Conservation (phyloP, 2,888 invertebrate genomes). For the Hermodice carunculata region DNA sequence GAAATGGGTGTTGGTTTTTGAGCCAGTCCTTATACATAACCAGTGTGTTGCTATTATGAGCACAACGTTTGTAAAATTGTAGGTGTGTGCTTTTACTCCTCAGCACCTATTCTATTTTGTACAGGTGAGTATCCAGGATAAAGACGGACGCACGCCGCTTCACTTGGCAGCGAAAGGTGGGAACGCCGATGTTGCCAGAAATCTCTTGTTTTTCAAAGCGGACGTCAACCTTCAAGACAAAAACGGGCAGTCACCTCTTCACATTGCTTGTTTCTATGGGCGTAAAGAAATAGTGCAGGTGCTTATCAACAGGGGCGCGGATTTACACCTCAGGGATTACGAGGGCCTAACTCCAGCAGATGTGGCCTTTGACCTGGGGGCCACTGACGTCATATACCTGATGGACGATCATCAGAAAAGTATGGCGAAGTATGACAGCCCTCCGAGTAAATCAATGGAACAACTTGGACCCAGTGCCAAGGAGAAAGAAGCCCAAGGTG, state of each 20-base stretch:
- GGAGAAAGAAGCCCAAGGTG: no score
- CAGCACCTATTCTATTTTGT: no score
- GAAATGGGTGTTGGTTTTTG: no score
- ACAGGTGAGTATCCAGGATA: background rate
- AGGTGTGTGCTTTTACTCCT: no score
- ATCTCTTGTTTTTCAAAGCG: background rate
- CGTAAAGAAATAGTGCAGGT: background rate
- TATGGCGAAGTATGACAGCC: background rate
- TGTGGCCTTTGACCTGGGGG: background rate
- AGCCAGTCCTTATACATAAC: no score
- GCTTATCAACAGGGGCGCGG: background rate
- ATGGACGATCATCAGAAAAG: background rate
- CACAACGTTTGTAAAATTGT: no score
- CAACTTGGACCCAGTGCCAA: no score
- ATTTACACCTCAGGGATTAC: background rate
- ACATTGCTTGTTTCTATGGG: constrained; percentile 11
- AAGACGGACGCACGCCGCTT: background rate
- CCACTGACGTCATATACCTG: background rate
- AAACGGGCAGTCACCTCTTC: background rate
- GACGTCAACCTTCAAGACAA: background rate
- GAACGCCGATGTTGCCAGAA: background rate
- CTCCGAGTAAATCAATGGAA: no score
- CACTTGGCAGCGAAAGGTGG: background rate
- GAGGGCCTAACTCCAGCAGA: background rate
- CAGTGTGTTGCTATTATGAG: no score